Evolutionary conservation across 2,888 invertebrate genomes (phyloP), one percentile per base, ranked within the genome.

Genomic region (Scotopteryx bipunctaria): DNA sequence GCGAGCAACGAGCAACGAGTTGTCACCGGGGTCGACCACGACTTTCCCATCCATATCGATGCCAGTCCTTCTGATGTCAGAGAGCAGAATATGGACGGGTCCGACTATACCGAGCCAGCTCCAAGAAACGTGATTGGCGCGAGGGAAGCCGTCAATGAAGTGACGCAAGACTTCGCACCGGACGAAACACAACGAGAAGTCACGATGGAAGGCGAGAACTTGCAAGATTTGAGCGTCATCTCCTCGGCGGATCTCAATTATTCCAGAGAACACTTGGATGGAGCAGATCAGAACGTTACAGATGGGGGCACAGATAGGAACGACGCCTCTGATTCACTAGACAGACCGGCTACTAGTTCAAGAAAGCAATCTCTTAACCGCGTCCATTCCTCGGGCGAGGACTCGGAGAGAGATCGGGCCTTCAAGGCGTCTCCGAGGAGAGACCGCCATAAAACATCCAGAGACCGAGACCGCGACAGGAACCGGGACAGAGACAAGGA

Each of bases 121-220:
- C 59, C 71, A 2, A 71, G 81, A 43, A 46, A 27, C 14, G 46
- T 46, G 25, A 9, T 46, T 5, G 82, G 83, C 5, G 76, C 71
- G 0, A 65, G 75, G 4, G 85, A 50, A 81, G 36, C 25, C 31
- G 21, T 61, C 76, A 5, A 65, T 76, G 6, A 71, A 73, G 41
- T 91, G 90, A 55, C 79, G 93, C 32, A 93, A 92, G 68, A 48
- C 2, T 48, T 9, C 19, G 8, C 78, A 5, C 70, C 76, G 1
- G 83, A 79, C 11, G 83, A 79, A 6, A 78, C 83, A 42, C 92
- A 91, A 57, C 79, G 93, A 23, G 93, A 93, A 66, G 74, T 92
- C 6, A 90, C 86, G 31, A 84, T 93, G 78, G 93, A 93, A 63
- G 93, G 93, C 0, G 93, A 93, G 66, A 93, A 93, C 68, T 68